These are phyloP conservation scores for Conger conger DNA, from an alignment of 2,113 vertebrate species.

Conservation along the genomic window DNA sequence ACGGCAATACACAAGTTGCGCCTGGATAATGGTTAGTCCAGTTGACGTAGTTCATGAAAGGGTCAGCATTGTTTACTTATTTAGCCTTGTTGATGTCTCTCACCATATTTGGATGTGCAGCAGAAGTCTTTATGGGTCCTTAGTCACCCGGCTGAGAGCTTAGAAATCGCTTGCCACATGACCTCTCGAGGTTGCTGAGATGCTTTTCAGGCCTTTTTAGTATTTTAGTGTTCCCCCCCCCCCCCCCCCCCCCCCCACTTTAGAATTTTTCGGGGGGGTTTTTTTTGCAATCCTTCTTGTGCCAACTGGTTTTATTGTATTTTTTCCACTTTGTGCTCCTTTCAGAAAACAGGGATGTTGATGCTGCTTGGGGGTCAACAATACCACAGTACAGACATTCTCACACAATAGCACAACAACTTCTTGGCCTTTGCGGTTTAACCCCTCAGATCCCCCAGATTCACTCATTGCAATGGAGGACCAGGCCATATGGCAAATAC, in stretches of 20 bases:
- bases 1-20: slow-evolving; percentile 61
- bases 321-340: not conserved
- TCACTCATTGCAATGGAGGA: too few species aligned
- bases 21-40: slow-evolving; percentile 50
- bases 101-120: slow-evolving; percentile 22
- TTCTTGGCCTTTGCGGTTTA: not conserved
- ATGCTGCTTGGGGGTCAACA: too few species aligned
- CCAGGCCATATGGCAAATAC: too few species aligned
- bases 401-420: not conserved
- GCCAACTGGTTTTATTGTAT: too few species aligned
- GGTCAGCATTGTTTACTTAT: slow-evolving; percentile 53
- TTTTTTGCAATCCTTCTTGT: too few species aligned
- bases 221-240: too few species aligned
- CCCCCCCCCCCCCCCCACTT: too few species aligned
- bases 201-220: not conserved
- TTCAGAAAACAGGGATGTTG: not conserved
- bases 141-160: not conserved
- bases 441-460: too few species aligned
- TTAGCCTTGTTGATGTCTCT: slow-evolving; percentile 39
- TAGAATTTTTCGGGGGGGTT: not conserved
- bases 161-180: not conserved
- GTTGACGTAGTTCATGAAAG: slow-evolving; percentile 44
- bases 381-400: not conserved
- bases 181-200: not conserved
- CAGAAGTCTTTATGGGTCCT: not conserved